Base-by-base conservation (phyloP, 2,113 vertebrate species). In the Atractosteus spatula region DNA sequence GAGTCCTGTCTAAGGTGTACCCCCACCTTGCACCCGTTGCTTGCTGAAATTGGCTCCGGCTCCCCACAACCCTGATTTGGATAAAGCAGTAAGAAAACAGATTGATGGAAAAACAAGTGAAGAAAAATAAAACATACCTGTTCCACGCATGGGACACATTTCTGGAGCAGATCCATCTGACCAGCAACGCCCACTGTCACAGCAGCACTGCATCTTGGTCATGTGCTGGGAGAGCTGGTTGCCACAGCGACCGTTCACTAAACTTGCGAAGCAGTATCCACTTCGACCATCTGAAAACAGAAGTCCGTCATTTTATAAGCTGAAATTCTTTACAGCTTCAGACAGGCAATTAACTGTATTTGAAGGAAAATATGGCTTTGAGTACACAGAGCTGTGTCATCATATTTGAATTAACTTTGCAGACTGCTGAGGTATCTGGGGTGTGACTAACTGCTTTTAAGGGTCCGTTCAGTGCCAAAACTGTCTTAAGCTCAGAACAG, bases 191-290 rank as follows among this genome's bases (percentile, higher is more conserved):
- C 96, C 96, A 0, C 81, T 81, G 55, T 97, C 94, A 16, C 97
- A 99, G 83, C 97, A 99, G 76, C 97, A 99, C 82, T 98, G 96
- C 73, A 89, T 90, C 82, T 92, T 98, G 76, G 94, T 95, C 78
- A 96, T 73, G 2, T 89, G 93, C 84, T 96, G 94, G 0, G 94
- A 90, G 74, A 95, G 93, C 77, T 97, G 95, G 72, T 91, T 95
- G 73, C 88, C 89, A 2, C 97, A 99, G 71, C 93, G 96, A 3
- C 96, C 97, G 0, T 92, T 96, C 59, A 91, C 77, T 79, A 98
- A 79, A 11, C 89, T 89, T 1, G 91, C 86, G 67, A 93, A 99
- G 85, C 97, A 99, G 85, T 92, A 94, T 3, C 97, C 97, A 1
- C 90, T 89, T 8, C 97, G 96, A 57, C 89, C 89, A 72, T 99